phyloP scores from a whole-genome alignment of 2,797 vertebrate species.

The Betta splendens region DNA sequence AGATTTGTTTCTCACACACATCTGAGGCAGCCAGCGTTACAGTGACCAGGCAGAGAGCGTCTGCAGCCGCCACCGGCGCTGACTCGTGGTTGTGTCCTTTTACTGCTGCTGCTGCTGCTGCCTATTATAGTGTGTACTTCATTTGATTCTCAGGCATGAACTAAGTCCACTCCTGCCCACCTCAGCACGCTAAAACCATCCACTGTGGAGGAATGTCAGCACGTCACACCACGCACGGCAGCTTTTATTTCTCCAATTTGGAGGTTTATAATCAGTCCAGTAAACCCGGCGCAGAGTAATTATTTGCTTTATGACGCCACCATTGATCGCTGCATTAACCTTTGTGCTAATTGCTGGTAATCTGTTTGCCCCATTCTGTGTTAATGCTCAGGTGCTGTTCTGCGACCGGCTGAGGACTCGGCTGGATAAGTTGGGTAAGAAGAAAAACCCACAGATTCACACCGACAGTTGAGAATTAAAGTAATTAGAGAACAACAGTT shows the following conservation, averaged over 20 bases:
- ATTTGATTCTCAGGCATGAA: conserved; percentile 40
- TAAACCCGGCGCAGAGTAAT: conserved; percentile 22
- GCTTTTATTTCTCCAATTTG: conserved; percentile 33
- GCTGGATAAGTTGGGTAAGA: neutral
- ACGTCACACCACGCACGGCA: neutral
- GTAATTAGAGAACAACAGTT: no score
- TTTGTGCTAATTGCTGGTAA: conserved; percentile 8
- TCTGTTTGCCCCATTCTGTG: neutral
- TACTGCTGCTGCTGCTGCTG: conserved; percentile 34
- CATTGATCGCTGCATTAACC: neutral
- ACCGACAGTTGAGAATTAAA: no score
- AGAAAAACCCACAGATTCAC: conserved; percentile 21
- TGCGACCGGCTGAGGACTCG: conserved; percentile 1
- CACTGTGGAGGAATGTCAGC: conserved; percentile 14
- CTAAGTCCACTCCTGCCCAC: conserved; percentile 19
- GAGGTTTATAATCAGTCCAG: conserved; percentile 15
- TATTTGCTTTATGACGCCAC: conserved; percentile 11
- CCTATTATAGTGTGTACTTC: conserved; percentile 41
- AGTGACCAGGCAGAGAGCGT: conserved; percentile 23
- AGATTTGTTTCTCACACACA: conserved; percentile 40
- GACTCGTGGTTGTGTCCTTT: conserved; percentile 23
- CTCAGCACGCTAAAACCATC: conserved; percentile 8
- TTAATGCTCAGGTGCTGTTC: conserved; percentile 9
- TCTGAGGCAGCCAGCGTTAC: conserved; percentile 34
- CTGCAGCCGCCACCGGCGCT: conserved; percentile 29